Conservation (phyloP, 2,113 vertebrate genomes). For the Eira barbara region DNA sequence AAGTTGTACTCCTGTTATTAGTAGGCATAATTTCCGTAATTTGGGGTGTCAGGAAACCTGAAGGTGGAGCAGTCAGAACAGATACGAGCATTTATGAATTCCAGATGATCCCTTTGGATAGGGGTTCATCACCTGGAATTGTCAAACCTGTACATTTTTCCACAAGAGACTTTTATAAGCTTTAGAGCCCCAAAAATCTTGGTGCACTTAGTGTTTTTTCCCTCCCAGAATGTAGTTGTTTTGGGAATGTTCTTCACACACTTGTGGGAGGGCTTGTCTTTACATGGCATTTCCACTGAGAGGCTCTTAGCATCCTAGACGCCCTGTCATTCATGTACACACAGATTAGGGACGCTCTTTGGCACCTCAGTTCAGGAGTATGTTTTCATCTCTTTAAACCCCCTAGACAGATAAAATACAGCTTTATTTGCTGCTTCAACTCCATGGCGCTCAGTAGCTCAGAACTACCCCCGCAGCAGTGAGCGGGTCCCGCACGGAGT, state of each 20-base stretch:
- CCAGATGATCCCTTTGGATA: background rate
- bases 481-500: no score
- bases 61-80: background rate
- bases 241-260: no score
- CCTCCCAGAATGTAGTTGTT: no score
- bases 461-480: accelerated
- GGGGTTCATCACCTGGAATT: background rate
- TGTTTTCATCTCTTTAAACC: background rate
- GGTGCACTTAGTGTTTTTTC: no score
- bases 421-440: no score
- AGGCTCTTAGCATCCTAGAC: no score
- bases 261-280: no score
- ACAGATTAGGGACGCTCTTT: background rate
- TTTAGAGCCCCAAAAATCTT: no score
- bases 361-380: background rate
- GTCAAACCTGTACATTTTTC: background rate
- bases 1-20: background rate
- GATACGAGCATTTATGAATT: background rate
- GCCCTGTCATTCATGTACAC: background rate
- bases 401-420: no score
- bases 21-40: background rate
- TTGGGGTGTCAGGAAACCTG: background rate
- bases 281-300: background rate
- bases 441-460: no score
- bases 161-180: no score